These are phyloP conservation scores for Agrypnus murinus DNA, from an alignment of 2,888 invertebrate species.

Conservation along the genomic window DNA sequence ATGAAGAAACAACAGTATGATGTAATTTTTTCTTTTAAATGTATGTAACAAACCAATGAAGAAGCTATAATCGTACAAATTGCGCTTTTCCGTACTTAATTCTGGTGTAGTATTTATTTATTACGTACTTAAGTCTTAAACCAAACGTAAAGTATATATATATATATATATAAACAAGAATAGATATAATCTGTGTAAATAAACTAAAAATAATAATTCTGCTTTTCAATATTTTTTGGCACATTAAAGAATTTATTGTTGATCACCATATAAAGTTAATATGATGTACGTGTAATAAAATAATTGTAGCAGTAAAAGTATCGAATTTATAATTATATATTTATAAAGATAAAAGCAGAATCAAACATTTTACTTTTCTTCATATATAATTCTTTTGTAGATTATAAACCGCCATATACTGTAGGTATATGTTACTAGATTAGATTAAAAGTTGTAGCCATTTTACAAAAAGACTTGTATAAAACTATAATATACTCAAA, in stretches of 20 bases:
- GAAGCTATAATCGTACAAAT: constrained; percentile 24
- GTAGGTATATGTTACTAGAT: constrained; percentile 15
- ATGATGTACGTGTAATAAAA: constrained; percentile 18
- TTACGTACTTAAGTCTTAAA: constrained; percentile 15
- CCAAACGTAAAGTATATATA: constrained; percentile 6
- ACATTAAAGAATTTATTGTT: background rate
- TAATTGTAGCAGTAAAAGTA: background rate
- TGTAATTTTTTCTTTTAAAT: background rate
- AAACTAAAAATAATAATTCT: background rate
- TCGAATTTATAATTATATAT: constrained; percentile 2
- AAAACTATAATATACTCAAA: constrained; percentile 21
- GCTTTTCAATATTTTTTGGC: background rate
- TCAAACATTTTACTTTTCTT: background rate
- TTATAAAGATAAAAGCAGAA: background rate
- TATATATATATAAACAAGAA: constrained; percentile 8
- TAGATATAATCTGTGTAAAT: background rate
- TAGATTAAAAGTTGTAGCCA: constrained; percentile 14
- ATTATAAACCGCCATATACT: constrained; percentile 18
- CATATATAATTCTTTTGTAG: constrained; percentile 8
- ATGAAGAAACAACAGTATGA: constrained; percentile 71
- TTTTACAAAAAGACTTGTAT: constrained; percentile 29
- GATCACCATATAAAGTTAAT: background rate
- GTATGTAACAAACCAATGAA: constrained; percentile 11
- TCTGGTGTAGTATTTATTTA: constrained; percentile 19
- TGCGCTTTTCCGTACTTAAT: constrained; percentile 25